Evolutionary conservation across 1,140 invertebrate species (phyloP), one percentile per base, ranked within the genome.

Genomic region (Platyscapa corneri): DNA sequence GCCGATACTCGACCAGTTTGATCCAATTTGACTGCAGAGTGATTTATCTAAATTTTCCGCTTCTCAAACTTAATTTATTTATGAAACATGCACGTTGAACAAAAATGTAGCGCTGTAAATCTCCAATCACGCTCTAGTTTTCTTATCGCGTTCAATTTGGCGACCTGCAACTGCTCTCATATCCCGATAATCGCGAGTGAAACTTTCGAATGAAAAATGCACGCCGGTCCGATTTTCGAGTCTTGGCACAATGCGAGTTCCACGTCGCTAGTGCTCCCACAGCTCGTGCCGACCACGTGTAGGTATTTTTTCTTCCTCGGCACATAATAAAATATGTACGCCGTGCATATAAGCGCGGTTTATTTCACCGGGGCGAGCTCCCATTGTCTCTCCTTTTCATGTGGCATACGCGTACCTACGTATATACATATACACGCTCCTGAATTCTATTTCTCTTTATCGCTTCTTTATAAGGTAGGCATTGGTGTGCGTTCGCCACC

Each of bases 371-470:
- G 32, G 34, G 30, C 72, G 32, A 67, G 27, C 72, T 65, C 16
- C 65, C 65, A 84, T 84, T 84, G 83, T 84, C 64, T 72, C 46
- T 70, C n/a, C 30, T 56, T 78, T 84, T 74, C 56, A 72, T n/a
- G 23, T n/a, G 12, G 14, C 56, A 67, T 32, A 42, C 78, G 34
- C 37, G 56, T 30, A 53, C 46, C 18, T 53, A 53, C 49, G 7
- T 53, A 30, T 34, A 77, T 12, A 27, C n/a, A 67, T 20, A 65
- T 37, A 49, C 32, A 34, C 3, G 12, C 82, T 14, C 32, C 3
- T 53, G 20, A 27, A 74, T 74, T 42, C 75, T 77, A 30, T 77
- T 77, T 53, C 10, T 78, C 53, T 78, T 78, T 78, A 60, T 39
- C 32, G 53, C 53, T 81, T 6, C 34, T 83, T 56, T 74, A 75